Evolutionary conservation across 2,888 invertebrate genomes (phyloP).

Genomic region (Polymixis lichenea): DNA sequence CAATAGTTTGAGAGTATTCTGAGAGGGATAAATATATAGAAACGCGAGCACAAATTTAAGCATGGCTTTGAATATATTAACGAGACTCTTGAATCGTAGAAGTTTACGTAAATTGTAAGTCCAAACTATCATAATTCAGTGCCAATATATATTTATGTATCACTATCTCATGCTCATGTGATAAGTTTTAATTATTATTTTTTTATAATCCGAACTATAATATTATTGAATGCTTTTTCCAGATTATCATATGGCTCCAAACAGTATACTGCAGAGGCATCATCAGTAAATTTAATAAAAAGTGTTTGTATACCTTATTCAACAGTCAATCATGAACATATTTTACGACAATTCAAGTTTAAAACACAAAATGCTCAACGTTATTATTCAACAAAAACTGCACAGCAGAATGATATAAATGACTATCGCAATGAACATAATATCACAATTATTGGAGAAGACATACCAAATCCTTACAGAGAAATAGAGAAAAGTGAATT

Average conservation of each 20-base stretch:
- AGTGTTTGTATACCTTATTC: conserved; percentile 65
- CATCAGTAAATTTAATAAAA: conserved; percentile 62
- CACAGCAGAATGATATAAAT: conserved; percentile 88
- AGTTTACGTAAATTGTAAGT: conserved; percentile 81
- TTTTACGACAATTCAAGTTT: conserved; percentile 57
- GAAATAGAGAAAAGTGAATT: conserved; percentile 94
- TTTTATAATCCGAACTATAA: not conserved
- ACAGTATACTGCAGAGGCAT: conserved; percentile 62
- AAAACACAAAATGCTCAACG: conserved; percentile 54
- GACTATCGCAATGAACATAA: conserved; percentile 92
- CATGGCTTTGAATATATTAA: conserved; percentile 76
- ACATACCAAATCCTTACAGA: conserved; percentile 94
- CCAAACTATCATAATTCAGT: conserved; percentile 33
- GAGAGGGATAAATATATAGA: not conserved
- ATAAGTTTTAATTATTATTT: not conserved
- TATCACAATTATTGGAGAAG: conserved; percentile 93
- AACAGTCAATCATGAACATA: conserved; percentile 61
- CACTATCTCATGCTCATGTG: conserved; percentile 1
- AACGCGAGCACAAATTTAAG: not conserved
- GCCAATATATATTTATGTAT: conserved; percentile 19
- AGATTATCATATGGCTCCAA: conserved; percentile 74
- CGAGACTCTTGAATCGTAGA: conserved; percentile 72
- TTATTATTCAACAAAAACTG: conserved; percentile 79
- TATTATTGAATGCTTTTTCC: conserved; percentile 60
- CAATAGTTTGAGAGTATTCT: conserved; percentile 8